phyloP scores from a whole-genome alignment of 2,888 invertebrate species.

The Lithophane socia region DNA sequence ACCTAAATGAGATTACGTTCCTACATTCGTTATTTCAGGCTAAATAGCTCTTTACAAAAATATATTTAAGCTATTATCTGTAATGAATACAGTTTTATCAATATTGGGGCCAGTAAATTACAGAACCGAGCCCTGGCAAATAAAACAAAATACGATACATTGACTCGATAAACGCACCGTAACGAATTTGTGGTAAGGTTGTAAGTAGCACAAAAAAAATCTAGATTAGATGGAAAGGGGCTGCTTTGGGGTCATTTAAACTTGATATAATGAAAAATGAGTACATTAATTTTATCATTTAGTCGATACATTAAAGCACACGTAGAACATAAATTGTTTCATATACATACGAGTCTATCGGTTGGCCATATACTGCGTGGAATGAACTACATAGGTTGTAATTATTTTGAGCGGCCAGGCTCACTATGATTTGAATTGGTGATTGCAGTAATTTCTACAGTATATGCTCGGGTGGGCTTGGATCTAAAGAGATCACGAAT shows the following conservation, averaged over 20 bases:
- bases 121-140: constrained; percentile 18
- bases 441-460: constrained; percentile 43
- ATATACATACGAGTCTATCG: neutral
- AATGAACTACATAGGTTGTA: constrained; percentile 8
- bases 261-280: constrained; percentile 41
- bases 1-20: constrained; percentile 48
- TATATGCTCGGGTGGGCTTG: constrained; percentile 30
- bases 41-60: constrained; percentile 40
- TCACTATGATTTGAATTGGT: constrained; percentile 53
- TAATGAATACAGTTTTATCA: constrained; percentile 27
- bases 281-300: constrained; percentile 42
- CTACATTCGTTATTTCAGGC: constrained; percentile 36
- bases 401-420: constrained; percentile 38
- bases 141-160: constrained; percentile 59
- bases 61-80: constrained; percentile 19
- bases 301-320: constrained; percentile 1
- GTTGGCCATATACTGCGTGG: neutral
- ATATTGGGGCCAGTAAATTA: constrained; percentile 40
- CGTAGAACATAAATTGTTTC: constrained; percentile 4
- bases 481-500: constrained; percentile 62
- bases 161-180: constrained; percentile 51
- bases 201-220: constrained; percentile 46
- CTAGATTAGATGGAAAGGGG: constrained; percentile 21
- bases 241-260: constrained; percentile 29
- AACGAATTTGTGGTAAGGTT: constrained; percentile 41